phyloP scores from a whole-genome alignment of 1,140 invertebrate genomes.

The Drosophila rhopaloa region DNA sequence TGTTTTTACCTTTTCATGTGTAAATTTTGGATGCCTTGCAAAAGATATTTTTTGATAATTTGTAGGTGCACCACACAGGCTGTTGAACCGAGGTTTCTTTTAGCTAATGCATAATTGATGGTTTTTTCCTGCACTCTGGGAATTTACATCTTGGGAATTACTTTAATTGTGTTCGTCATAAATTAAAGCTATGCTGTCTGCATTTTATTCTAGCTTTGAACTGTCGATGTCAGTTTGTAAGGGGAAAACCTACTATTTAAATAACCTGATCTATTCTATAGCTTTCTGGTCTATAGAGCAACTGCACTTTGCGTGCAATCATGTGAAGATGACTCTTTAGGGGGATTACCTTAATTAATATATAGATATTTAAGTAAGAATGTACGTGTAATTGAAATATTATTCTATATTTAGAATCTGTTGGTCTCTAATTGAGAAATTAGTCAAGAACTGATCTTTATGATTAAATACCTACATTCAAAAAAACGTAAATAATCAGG shows the following conservation, averaged over 20 bases:
- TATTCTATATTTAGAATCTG: too few relatives aligned
- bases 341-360: neutral
- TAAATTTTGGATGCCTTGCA: neutral
- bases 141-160: conserved; percentile 3
- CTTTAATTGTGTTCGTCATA: conserved; percentile 5
- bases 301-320: conserved; percentile 18
- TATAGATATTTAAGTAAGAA: neutral
- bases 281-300: neutral
- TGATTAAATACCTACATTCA: too few relatives aligned
- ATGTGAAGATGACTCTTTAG: neutral
- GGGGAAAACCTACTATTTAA: conserved; percentile 8
- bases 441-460: neutral
- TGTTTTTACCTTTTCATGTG: neutral
- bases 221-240: neutral
- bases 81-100: neutral
- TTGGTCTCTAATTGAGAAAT: neutral
- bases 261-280: conserved; percentile 6
- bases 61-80: neutral
- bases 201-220: conserved; percentile 7
- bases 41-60: neutral
- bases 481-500: too few relatives aligned
- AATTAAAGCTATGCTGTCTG: conserved; percentile 30
- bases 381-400: neutral
- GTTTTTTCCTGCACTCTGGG: neutral
- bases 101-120: conserved; percentile 1